Evolutionary conservation across 1,140 invertebrate genomes (phyloP), one percentile per base, ranked within the genome.

Genomic region (Psilanteris sp.): DNA sequence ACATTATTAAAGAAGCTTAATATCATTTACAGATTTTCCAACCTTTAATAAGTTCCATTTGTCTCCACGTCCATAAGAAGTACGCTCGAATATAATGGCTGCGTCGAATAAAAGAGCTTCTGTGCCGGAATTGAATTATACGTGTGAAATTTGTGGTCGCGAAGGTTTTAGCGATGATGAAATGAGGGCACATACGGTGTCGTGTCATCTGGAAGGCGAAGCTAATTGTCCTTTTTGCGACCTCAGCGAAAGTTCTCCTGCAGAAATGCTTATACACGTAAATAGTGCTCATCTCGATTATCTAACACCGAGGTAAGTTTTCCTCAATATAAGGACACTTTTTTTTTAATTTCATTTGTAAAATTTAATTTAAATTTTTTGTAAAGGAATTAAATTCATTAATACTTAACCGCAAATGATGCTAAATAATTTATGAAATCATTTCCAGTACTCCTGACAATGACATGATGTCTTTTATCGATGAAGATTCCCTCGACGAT

Each of bases 191-290:
- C 95, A 96, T 84, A 94, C 94, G 61, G 88, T 93, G 20, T 89
- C 92, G 14, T 92, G 91, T 77, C 94, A 96, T 85, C 90, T 96
- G 2, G 93, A 95, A 57, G 93, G 93, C 3, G 91, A 92, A 44
- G 91, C 91, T 9, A 92, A 92, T 18, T 96, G 95, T 82, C 94
- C 94, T 0, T 95, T 96, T 82, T 96, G 95, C 86, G 93, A 95
- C 82, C 88, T 95, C 24, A 91, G 91, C 6, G 91, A 92, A 59
- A 90, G 93, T 6, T 92, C 92, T 10, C 90, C 92, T 3, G 91
- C 92, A 8, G 94, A 96, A 85, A 92, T 96, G 85, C 86, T 93
- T 46, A 82, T 92, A 7, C 94, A 96, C 81, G 94, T 96, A 1
- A 95, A 95, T 85, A 92, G 91, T 61, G 93, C 92, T 8, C 94